Base-by-base conservation (phyloP, 2,888 invertebrate genomes). In the Pseudoips prasinana region DNA sequence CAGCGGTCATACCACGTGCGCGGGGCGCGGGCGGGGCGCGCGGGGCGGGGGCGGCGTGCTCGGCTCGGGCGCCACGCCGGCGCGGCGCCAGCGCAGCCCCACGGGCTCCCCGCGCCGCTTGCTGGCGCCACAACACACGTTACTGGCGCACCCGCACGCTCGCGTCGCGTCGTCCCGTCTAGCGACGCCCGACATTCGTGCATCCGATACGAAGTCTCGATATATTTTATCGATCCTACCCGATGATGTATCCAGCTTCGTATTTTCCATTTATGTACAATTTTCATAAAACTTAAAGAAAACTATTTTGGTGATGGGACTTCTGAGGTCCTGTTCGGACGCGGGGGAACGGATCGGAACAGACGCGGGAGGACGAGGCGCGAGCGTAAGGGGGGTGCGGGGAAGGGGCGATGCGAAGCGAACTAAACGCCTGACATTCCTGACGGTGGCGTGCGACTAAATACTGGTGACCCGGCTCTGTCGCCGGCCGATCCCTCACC, bases 31-130 rank as follows among this genome's bases (percentile, higher is more conserved):
- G 49, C 30, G 38, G 24, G 28, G 27, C 38, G 28, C 32, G 39
- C 23, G 37, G 32, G 41, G 40, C 35, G 33, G 39, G 23, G 39
- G 36, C 28, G 11, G 37, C 29, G 10, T 32, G 50, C 56, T 53
- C 70, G 52, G 79, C 7, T n/a, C 71, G 51, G 81, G 81, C 50
- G 79, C 84, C 46, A 83, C 82, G 52, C 46, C 62, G 55, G 73
- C 75, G 38, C 79, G 74, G 40, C 82, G 76, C 80, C 85, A 78
- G 62, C 67, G 71, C 57, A 77, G 72, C 29, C 77, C 79, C 39
- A 60, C 58, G 53, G 71, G 71, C 59, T 51, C 46, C 45, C 70
- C 71, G 60, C 66, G 60, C 46, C 55, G 33, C 64, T 64, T 65
- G 71, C 82, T 74, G 71, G 64, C 55, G 66, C 54, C 60, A n/a